Conservation (phyloP, 1,140 invertebrate genomes). For the Eufriesea mexicana region DNA sequence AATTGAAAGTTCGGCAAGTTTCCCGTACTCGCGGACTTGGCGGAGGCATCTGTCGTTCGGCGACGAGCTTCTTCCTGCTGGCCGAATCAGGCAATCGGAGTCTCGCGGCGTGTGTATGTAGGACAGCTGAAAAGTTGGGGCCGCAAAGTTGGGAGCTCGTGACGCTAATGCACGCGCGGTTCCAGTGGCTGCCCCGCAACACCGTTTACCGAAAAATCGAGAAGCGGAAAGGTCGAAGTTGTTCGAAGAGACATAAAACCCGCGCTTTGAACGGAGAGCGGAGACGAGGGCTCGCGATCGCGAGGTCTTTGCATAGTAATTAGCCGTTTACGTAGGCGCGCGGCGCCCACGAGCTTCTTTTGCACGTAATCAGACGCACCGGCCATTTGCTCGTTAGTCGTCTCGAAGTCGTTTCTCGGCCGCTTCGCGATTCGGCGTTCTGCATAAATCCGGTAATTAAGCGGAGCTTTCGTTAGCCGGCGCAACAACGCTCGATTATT, state of each 20-base stretch:
- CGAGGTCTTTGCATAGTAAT: conserved; percentile 26
- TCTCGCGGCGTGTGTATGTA: conserved; percentile 42
- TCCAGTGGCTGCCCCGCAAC: neutral
- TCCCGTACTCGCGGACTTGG: conserved; percentile 29
- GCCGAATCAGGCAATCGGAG: neutral
- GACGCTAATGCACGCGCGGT: conserved; percentile 55
- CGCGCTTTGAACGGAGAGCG: neutral
- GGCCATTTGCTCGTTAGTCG: conserved; percentile 8
- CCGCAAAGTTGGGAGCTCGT: conserved; percentile 46
- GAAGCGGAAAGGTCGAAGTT: conserved; percentile 52
- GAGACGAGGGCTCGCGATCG: neutral
- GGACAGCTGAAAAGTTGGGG: conserved; percentile 60
- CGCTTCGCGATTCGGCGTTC: neutral
- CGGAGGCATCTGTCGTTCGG: conserved; percentile 54
- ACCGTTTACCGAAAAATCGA: conserved; percentile 36
- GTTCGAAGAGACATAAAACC: conserved; percentile 16
- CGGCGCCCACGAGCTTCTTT: conserved; percentile 9
- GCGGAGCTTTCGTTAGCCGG: neutral
- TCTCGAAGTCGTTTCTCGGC: no score
- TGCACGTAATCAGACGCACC: neutral
- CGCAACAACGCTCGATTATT: neutral
- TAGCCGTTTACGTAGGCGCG: conserved; percentile 30
- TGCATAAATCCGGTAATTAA: conserved; percentile 7
- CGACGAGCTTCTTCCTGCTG: conserved; percentile 18
- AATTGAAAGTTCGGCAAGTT: conserved; percentile 58